These are phyloP conservation scores for Tigriopus californicus DNA, from an alignment of 2,888 invertebrate genomes.

Conservation along the genomic window DNA sequence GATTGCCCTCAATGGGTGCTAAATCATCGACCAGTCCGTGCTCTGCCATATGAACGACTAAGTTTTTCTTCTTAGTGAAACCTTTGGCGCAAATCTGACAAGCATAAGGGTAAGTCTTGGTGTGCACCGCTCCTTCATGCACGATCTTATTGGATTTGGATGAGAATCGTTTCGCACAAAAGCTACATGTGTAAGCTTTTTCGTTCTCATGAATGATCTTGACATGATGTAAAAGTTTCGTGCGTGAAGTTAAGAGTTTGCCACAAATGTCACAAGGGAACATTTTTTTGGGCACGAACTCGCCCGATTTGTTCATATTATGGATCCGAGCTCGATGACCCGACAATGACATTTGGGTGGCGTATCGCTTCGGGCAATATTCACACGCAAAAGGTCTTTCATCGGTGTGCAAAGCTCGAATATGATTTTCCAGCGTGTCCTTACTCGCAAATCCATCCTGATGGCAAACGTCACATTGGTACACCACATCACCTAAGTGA, in stretches of 20 bases:
- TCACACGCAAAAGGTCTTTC: neutral
- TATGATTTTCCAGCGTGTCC: neutral
- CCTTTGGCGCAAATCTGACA: neutral
- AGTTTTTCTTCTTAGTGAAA: neutral
- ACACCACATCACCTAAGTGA: neutral
- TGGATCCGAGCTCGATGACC: neutral
- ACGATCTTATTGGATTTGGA: neutral
- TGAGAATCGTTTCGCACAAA: neutral
- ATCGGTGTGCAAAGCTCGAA: neutral
- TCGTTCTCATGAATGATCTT: neutral
- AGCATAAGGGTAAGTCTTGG: neutral
- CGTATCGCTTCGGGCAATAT: neutral
- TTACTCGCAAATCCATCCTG: neutral
- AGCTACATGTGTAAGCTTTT: neutral
- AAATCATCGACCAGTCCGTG: too few species aligned
- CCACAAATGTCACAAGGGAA: neutral
- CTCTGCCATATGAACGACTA: too few species aligned
- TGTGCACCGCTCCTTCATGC: neutral
- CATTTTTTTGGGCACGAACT: neutral
- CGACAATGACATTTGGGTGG: neutral
- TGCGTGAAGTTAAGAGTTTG: neutral
- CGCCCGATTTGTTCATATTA: neutral
- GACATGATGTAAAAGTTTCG: neutral
- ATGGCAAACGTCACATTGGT: neutral
- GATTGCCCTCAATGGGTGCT: too few species aligned